These are phyloP conservation scores for Cardiocondyla obscurior DNA, from an alignment of 1,140 invertebrate genomes.

Conservation along the genomic window DNA sequence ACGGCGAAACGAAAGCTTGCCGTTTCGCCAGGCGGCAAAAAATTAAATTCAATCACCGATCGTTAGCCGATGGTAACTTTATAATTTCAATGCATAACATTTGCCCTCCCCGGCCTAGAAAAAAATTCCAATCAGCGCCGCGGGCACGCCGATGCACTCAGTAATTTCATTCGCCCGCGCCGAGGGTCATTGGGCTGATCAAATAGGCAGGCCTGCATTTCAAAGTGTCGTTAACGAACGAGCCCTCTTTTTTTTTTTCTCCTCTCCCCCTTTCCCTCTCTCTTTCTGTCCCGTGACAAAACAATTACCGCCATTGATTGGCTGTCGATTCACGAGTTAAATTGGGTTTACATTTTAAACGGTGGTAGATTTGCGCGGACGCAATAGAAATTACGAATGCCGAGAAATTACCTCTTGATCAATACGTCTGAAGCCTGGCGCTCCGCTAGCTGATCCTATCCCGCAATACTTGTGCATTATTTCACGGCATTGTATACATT, in stretches of 20 bases:
- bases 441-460: not conserved
- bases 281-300: constrained; percentile 10
- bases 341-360: constrained; percentile 71
- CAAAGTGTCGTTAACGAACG: constrained; percentile 50
- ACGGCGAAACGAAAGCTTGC: not conserved
- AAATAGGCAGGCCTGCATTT: constrained; percentile 51
- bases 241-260: not conserved
- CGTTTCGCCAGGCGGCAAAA: not conserved
- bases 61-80: constrained; percentile 1
- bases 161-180: constrained; percentile 48
- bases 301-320: constrained; percentile 63
- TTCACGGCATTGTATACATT: not conserved
- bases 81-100: constrained; percentile 46
- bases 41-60: constrained; percentile 27
- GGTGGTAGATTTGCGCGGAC: not conserved
- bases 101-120: not conserved
- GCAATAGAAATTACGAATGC: constrained; percentile 48
- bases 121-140: constrained; percentile 47
- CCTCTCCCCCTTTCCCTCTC: not conserved
- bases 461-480: not conserved
- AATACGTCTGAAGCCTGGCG: constrained; percentile 37
- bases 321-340: constrained; percentile 56
- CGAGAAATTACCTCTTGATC: constrained; percentile 23
- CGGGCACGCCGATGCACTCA: constrained; percentile 13
- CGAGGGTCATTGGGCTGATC: constrained; percentile 56